phyloP scores from a whole-genome alignment of 1,140 invertebrate genomes.

The Apis dorsata region DNA sequence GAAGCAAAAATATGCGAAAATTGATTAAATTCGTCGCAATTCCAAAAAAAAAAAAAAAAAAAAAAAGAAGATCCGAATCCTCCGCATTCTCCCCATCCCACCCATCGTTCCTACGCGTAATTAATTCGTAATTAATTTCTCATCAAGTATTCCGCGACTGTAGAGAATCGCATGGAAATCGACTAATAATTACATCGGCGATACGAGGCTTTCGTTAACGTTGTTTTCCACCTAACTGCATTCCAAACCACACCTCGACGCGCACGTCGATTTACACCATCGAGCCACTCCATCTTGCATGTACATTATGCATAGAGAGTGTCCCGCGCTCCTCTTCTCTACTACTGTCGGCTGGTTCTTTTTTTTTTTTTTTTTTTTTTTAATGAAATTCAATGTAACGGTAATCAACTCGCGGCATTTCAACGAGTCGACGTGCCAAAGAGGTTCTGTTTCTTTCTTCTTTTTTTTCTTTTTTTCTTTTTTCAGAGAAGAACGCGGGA shows the following conservation, averaged over 20 bases:
- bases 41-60: too few species aligned
- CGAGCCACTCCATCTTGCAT: conserved; percentile 47
- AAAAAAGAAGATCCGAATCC: too few species aligned
- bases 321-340: conserved; percentile 46
- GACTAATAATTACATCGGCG: conserved; percentile 33
- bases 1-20: too few species aligned
- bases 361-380: not conserved
- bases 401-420: conserved; percentile 63
- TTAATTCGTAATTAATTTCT: conserved; percentile 19
- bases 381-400: conserved; percentile 69
- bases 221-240: conserved; percentile 57
- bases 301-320: conserved; percentile 52
- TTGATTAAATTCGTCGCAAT: too few species aligned
- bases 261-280: conserved; percentile 49
- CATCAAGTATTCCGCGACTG: not conserved
- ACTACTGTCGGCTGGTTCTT: not conserved
- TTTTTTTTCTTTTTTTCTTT: too few species aligned
- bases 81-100: too few species aligned
- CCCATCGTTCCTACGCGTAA: not conserved
- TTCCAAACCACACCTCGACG: conserved; percentile 68
- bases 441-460: conserved; percentile 34
- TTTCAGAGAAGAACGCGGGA: not conserved
- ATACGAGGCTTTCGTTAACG: conserved; percentile 48
- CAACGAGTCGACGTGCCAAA: conserved; percentile 41
- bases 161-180: not conserved